Evolutionary conservation across 2,113 vertebrate genomes (phyloP).

Genomic region (Pachyramphus minor): DNA sequence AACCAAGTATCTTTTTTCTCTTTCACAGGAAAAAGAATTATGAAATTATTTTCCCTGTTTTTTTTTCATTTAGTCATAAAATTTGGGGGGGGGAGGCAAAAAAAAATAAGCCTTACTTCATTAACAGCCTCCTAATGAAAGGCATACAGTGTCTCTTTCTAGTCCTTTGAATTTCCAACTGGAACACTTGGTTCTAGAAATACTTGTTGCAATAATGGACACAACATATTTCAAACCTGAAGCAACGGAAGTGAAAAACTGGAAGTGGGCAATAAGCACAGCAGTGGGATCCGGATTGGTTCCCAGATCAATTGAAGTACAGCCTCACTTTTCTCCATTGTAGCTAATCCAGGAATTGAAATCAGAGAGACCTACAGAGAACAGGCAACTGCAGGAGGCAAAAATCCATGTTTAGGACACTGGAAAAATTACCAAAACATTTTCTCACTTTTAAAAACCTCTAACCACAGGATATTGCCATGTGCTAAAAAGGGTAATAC

Average conservation of each 20-base stretch:
- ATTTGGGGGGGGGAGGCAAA: rapidly evolving
- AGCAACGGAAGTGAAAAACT: background rate
- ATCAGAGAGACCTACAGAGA: background rate
- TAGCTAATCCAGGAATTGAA: background rate
- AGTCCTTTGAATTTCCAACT: background rate
- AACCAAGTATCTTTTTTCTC: background rate
- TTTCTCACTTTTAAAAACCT: background rate
- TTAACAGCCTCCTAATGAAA: background rate
- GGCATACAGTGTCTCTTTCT: background rate
- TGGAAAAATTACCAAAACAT: background rate
- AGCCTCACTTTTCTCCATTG: background rate
- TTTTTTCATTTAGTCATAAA: background rate
- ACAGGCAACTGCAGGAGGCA: background rate
- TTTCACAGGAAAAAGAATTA: background rate
- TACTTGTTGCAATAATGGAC: background rate
- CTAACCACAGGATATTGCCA: background rate
- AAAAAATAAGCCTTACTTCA: background rate
- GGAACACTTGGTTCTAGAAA: background rate
- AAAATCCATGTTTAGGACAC: background rate
- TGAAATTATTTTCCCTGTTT: background rate
- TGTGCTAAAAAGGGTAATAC: background rate
- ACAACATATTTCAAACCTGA: background rate
- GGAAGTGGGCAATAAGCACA: background rate
- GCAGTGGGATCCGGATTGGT: background rate
- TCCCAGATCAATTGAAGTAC: rapidly evolving